Evolutionary conservation across 1,140 invertebrate species (phyloP), one percentile per base, ranked within the genome.

Genomic region (Trypoxylus dichotomus): DNA sequence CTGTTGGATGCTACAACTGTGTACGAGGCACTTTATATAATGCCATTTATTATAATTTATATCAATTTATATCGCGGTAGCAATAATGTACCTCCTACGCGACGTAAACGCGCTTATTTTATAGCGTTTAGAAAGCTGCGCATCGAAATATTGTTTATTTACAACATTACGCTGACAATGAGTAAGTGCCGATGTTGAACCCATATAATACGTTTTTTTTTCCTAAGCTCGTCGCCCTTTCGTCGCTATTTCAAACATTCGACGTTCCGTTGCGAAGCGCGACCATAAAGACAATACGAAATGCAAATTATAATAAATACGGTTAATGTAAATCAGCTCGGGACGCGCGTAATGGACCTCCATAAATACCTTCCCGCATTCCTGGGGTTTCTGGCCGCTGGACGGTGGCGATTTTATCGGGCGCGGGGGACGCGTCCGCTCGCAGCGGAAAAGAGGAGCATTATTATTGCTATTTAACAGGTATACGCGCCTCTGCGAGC

Each of bases 281-380:
- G 1, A 19, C 47, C 47, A 54, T 54, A 54, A 54, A 54, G 47
- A 54, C 47, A 54, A 54, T 54, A 54, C 47, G 47, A 54, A 54
- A 54, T 54, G 47, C 47, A 54, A 54, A 54, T 54, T 54, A n/a
- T 54, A 54, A 54, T 54, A 54, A 54, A 54, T 54, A n/a, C 15
- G 19, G 1, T 19, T 54, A 54, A 54, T 54, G 47, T 54, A 54
- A 54, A 54, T 54, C 47, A 54, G 47, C 47, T 13, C 19, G 6
- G n/a, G 15, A 54, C 19, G 6, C 47, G 19, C 5, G 47, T 54
- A 54, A 54, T 54, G 47, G 47, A 19, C 15, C 13, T 2, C 47
- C 47, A 54, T 54, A 54, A 54, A 54, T 54, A 54, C 47, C 47
- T 54, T n/a, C 19, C 1, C 15, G 47, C 47, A 54, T 54, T 54